Base-by-base conservation (phyloP, 2,888 invertebrate genomes). In the Sisyra nigra region DNA sequence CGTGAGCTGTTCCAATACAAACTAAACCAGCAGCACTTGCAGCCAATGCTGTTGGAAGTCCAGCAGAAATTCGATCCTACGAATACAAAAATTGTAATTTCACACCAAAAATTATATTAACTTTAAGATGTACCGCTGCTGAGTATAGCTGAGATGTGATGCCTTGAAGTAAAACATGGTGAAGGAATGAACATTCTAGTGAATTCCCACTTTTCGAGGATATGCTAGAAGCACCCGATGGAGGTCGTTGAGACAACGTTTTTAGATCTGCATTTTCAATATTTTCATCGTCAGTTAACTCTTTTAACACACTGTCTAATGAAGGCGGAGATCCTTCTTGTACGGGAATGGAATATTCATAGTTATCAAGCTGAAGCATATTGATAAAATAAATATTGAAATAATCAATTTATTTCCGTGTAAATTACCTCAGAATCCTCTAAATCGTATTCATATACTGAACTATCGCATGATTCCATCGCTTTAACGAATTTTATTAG, bases 1-100 rank as follows among this genome's bases (percentile, higher is more conserved):
- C 94, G 62, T 93, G 91, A 18, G 92, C 89, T 24, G 93, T 96
- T 31, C 96, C 96, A 24, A 94, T 76, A n/a, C 86, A 86, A 48
- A 93, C 74, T 61, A 82, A 76, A 43, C 81, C 79, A 6, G 76
- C 68, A 7, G 76, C 68, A 49, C 69, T 72, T 4, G 83, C 83
- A 50, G 86, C 80, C 55, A 86, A 72, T 5, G 88, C 81, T 46
- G 91, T 91, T 8, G 92, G 86, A 48, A 82, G 69, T 4, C 94
- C 94, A 44, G 91, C 86, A 62, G 85, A 80, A 11, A 91, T 84
- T 51, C 87, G 74, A 54, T 93, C 91, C 85, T 87, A 57, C 43
- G 64, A 66, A n/a, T n/a, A n/a, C n/a, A n/a, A 49, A 46, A 47
- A 39, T 45, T 15, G 39, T 34, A 45, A 11, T 14, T 38, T 14